Base-by-base conservation (phyloP, 2,797 vertebrate species). In the Pangasius sanitwongsei region DNA sequence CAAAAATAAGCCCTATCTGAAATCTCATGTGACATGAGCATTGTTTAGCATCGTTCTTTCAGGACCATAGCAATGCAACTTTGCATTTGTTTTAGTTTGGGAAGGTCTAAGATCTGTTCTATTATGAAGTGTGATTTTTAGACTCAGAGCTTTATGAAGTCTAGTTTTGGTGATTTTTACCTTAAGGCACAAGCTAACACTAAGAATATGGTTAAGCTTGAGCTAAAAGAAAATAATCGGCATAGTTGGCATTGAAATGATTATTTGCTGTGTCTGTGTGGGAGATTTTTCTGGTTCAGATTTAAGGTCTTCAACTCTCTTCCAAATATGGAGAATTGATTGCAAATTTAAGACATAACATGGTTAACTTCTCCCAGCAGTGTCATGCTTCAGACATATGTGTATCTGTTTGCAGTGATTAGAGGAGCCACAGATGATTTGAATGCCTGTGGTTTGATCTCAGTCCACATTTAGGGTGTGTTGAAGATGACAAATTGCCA, bases 121-220 rank as follows among this genome's bases (percentile, higher is more conserved):
- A 77, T 69, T 88, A 61, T 44, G 23, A 57, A 63, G n/a, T 80
- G 50, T 83, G 53, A 37, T 63, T 72, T 90, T 78, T 89, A 83
- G n/a, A 86, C 65, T 44, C 6, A 8, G 61, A 37, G 2, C n/a
- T 87, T 75, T n/a, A 83, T 44, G 37, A 83, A 28, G 3, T 82
- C 80, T 41, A 41, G 80, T 65, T 86, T 67, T 0, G 18, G 50
- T 12, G 8, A 61, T 88, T 86, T 13, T 87, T 88, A 65, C 31
- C 28, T 61, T 63, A 81, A 81, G 69, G 31, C 37, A 80, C 28
- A 80, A 31, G 61, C 61, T 85, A 69, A 88, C 20, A 59, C 20
- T 80, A 20, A 25, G 13, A 63, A 11, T 3, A 12, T 55, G 6
- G 28, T 67, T 84, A 87, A 20, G 25, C 34, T 41, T 75, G 57